Base-by-base conservation (phyloP, 2,888 invertebrate species). In the Petrolisthes manimaculis region DNA sequence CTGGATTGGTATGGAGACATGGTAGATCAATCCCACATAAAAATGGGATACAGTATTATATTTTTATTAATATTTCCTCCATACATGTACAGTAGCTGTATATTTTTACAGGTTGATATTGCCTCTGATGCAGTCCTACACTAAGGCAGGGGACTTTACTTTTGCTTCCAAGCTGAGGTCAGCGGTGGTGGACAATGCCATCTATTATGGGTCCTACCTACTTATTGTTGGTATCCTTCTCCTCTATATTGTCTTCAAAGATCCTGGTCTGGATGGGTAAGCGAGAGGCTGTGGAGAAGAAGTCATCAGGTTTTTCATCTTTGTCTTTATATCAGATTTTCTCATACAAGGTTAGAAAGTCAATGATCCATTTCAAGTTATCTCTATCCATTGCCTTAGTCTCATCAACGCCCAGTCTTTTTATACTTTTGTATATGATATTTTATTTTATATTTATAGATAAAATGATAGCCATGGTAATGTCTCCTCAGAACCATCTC, bases 91-190 rank as follows among this genome's bases (percentile, higher is more conserved):
- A n/a, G n/a, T 24, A 77, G 21, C 69, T 69, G 18, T 37, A 37
- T 12, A 0, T 12, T 69, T 8, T 74, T 75, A 9, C 90, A 90
- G 90, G 98, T 94, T 99, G 37, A 96, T 99, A 86, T 96, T 99
- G 94, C 99, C 99, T 3, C 95, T 99, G 94, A 98, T 99, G 98
- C 99, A 99, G 93, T 99, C 98, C 0, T 99, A 99, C 93, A 97
- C 98, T 88, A 98, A 98, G 94, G 98, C 99, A 1, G 99, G 99
- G 3, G 99, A 99, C 93, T 99, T 99, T 93, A 97, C 97, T 0
- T 95, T 98, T 0, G 96, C 96, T 92, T 98, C 98, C 61, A 99
- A 99, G 94, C 93, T 99, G 4, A 97, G 97, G 93, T 97, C 98
- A 0, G 98, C 99, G 0, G 93, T 99, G 79, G 96, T 98, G 78